A percentile compares a stretch with the other conserved stretches of the same genome.
phyloP scores from a whole-genome alignment of 2,797 vertebrate species.

The Ctenopoma multispine region DNA sequence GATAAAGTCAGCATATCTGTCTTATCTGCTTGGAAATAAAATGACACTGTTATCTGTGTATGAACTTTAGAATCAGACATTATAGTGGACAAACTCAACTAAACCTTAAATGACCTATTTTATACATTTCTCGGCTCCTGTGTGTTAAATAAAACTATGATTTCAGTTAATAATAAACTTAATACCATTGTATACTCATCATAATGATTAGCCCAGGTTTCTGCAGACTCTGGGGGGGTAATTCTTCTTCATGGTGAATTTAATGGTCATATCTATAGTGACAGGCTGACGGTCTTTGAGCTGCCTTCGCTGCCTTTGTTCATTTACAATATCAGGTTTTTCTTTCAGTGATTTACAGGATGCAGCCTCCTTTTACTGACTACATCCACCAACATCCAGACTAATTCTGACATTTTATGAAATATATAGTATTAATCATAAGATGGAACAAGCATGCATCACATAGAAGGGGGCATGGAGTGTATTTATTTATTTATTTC shows the following conservation, averaged over 20 bases:
- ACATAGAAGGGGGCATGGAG: neutral
- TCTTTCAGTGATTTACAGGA: too few species aligned
- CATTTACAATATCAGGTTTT: too few species aligned
- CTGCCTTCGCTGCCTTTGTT: too few species aligned
- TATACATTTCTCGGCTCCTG: neutral
- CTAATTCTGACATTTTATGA: too few species aligned
- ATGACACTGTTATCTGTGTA: constrained; percentile 40
- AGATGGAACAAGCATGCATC: neutral
- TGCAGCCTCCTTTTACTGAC: too few species aligned
- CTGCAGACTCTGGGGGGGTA: too few species aligned
- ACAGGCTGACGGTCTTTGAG: too few species aligned
- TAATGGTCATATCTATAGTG: too few species aligned
- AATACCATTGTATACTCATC: neutral
- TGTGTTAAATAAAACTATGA: neutral
- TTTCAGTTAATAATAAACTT: neutral
- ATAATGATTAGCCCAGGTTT: too few species aligned
- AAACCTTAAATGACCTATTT: neutral
- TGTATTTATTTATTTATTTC: neutral
- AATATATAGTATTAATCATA: neutral
- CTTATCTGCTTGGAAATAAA: constrained; percentile 43
- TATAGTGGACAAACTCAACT: constrained; percentile 10
- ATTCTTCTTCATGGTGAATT: too few species aligned
- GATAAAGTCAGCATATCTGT: constrained; percentile 50
- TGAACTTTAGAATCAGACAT: neutral
- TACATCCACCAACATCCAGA: neutral